These are phyloP conservation scores for Resseliella maxima DNA, from an alignment of 2,888 invertebrate species.

Conservation along the genomic window DNA sequence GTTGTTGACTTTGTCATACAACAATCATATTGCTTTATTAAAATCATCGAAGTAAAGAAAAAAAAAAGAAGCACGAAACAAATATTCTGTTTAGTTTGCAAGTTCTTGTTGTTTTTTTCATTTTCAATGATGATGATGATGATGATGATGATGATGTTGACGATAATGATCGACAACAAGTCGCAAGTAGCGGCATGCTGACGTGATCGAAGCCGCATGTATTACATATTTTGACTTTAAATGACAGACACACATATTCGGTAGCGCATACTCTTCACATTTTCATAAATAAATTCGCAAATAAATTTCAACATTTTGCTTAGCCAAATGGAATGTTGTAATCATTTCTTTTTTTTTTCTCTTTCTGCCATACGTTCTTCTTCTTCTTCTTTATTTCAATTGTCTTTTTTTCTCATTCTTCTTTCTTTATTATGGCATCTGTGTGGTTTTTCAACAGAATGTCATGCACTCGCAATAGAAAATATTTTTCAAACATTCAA, in stretches of 20 bases:
- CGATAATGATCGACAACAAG: not conserved
- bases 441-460: too few species aligned
- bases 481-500: too few species aligned
- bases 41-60: not conserved
- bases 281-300: constrained; percentile 8
- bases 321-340: not conserved
- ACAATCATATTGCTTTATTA: not conserved
- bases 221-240: not conserved
- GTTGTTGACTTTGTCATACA: constrained; percentile 2
- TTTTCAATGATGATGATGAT: not conserved
- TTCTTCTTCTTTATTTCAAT: not conserved
- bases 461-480: too few species aligned
- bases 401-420: too few species aligned
- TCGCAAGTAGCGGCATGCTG: not conserved
- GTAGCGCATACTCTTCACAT: not conserved
- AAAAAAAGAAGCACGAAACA: not conserved
- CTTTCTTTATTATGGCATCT: too few species aligned
- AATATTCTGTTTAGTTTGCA: constrained; percentile 22
- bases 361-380: too few species aligned
- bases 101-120: not conserved
- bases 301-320: not conserved
- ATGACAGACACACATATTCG: not conserved
- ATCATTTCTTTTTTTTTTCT: not conserved
- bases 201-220: constrained; percentile 2
- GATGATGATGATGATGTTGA: not conserved